Evolutionary conservation across 2,888 invertebrate species (phyloP).

Genomic region (Parnassius glacialis): DNA sequence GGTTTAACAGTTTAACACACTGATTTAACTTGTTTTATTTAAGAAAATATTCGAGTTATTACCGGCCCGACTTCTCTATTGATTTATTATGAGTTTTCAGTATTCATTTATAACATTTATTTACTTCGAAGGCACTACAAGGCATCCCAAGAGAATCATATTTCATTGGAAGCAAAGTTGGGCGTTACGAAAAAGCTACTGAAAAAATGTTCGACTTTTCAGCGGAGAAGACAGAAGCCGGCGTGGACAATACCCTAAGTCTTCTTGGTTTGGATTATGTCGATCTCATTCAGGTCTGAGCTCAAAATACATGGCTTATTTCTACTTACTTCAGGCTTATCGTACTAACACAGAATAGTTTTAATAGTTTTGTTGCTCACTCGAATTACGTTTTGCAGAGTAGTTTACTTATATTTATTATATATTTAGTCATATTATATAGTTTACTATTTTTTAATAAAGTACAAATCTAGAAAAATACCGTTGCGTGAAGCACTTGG

Average conservation of each 20-base stretch:
- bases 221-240: conserved; percentile 85
- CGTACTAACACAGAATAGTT: conserved; percentile 2
- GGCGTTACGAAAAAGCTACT: conserved; percentile 87
- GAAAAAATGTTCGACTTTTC: conserved; percentile 93
- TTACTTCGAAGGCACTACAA: conserved; percentile 83
- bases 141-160: conserved; percentile 90
- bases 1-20: too few relatives aligned
- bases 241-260: conserved; percentile 87
- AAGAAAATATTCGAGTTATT: too few relatives aligned
- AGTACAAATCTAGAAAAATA: too few relatives aligned
- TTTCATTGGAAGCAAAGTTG: conserved; percentile 95
- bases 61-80: too few relatives aligned
- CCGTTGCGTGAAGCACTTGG: too few relatives aligned
- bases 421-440: too few relatives aligned
- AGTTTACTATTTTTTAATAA: too few relatives aligned
- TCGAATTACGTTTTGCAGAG: not conserved
- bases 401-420: too few relatives aligned
- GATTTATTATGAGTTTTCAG: too few relatives aligned
- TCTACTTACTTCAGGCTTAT: conserved; percentile 5
- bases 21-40: too few relatives aligned
- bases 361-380: conserved; percentile 3
- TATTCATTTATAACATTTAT: not conserved
- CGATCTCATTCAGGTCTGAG: conserved; percentile 91
- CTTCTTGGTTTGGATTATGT: conserved; percentile 89
- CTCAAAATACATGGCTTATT: conserved; percentile 11